Percentiles rank a stretch among this genome's conserved stretches.
Evolutionary conservation across 2,113 vertebrate species (phyloP).

Genomic region (Malurus alboscapulatus): DNA sequence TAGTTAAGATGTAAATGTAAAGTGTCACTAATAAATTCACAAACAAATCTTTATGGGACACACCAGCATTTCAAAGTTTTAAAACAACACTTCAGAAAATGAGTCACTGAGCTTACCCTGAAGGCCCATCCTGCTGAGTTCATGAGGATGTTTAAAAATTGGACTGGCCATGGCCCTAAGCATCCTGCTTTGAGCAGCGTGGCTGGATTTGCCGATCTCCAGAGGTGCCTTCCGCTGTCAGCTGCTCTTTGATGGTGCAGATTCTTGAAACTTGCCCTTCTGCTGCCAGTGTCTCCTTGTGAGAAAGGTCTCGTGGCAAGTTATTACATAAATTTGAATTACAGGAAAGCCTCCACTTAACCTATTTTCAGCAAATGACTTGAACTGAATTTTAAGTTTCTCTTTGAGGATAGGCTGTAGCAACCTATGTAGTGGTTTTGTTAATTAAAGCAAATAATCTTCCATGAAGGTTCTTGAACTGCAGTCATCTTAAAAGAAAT

Average conservation of each 20-base stretch:
- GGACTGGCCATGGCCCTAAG: neutral
- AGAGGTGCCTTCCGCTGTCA: neutral
- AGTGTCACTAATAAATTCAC: neutral
- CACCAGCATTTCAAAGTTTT: neutral
- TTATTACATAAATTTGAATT: neutral
- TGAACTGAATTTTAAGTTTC: neutral
- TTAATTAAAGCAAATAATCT: conserved; percentile 29
- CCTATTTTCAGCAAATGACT: neutral
- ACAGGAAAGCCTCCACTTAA: neutral
- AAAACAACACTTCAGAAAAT: neutral
- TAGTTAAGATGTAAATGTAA: neutral
- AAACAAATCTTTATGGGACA: neutral
- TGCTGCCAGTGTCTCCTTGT: neutral
- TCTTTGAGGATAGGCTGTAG: neutral
- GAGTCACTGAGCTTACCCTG: neutral
- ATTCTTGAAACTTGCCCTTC: neutral
- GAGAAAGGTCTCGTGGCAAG: neutral
- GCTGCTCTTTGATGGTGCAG: neutral
- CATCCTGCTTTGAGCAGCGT: neutral
- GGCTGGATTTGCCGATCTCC: neutral
- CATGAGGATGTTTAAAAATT: neutral
- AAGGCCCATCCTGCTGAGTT: neutral
- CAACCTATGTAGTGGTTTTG: neutral
- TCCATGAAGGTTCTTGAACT: neutral
- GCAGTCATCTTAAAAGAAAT: neutral